These are phyloP conservation scores for Bolborhynchus lineola DNA, from an alignment of 2,113 vertebrate genomes.

Conservation along the genomic window DNA sequence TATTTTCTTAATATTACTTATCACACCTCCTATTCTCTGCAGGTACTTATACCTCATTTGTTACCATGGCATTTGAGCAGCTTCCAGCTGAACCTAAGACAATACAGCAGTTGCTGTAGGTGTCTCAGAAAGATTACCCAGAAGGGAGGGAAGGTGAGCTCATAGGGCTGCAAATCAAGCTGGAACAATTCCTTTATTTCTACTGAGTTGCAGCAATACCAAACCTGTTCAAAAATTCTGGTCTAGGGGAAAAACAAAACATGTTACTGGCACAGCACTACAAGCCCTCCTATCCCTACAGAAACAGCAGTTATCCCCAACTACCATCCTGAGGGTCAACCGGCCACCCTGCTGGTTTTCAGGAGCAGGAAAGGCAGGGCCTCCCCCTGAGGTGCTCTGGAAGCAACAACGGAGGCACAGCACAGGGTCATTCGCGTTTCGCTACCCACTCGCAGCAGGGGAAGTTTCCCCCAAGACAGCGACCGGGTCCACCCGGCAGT, in stretches of 20 bases:
- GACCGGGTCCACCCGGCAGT: background rate
- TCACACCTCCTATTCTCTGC: background rate
- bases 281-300: background rate
- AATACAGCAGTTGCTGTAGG: background rate
- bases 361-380: background rate
- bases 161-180: background rate
- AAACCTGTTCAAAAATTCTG: background rate
- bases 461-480: background rate
- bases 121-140: background rate
- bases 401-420: background rate
- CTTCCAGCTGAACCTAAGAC: conserved; percentile 10
- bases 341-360: fast-evolving
- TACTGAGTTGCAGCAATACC: background rate
- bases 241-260: background rate
- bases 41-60: conserved; percentile 51
- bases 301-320: background rate
- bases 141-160: background rate
- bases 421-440: background rate
- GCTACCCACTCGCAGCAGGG: background rate
- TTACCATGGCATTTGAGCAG: conserved; percentile 55
- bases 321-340: background rate
- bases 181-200: background rate
- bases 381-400: background rate
- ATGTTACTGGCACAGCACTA: background rate
- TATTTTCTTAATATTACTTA: conserved; percentile 34